phyloP scores from a whole-genome alignment of 1,140 invertebrate species.

The Cotesia vestalis region DNA sequence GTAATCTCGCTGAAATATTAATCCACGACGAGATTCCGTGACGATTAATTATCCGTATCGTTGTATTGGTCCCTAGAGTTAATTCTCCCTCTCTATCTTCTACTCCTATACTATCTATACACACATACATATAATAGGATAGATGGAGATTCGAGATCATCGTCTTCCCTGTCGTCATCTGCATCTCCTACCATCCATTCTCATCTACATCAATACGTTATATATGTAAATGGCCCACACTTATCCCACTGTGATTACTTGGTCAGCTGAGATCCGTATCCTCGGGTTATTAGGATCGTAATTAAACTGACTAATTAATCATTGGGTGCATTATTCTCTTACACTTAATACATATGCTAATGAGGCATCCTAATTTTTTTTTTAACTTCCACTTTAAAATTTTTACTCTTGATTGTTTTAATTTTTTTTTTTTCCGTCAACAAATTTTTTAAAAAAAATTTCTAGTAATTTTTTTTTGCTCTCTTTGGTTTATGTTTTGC shows the following conservation, averaged over 20 bases:
- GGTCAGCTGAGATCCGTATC: conserved; percentile 47
- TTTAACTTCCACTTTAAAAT: background rate
- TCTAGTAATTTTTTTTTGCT: no score
- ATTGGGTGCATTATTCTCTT: conserved; percentile 27
- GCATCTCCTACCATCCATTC: no score
- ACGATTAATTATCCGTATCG: conserved; percentile 28
- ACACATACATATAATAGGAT: background rate
- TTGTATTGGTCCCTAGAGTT: conserved; percentile 22
- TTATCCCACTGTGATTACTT: conserved; percentile 39
- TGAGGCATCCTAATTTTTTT: background rate
- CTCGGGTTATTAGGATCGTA: conserved; percentile 46
- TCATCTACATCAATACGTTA: background rate
- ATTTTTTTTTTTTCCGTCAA: no score
- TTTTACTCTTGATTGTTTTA: no score
- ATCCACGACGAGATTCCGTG: conserved; percentile 28
- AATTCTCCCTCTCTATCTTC: background rate
- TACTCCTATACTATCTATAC: background rate
- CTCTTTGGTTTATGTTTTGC: no score
- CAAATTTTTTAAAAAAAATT: background rate
- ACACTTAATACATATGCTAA: background rate
- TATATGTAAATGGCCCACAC: background rate
- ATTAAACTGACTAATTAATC: conserved; percentile 49
- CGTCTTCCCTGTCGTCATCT: conserved; percentile 22
- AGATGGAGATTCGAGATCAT: conserved; percentile 5
- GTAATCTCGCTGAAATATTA: conserved; percentile 19